Percentiles rank a stretch among this genome's conserved stretches.
phyloP scores from a whole-genome alignment of 1,140 invertebrate genomes.

The Carposina sasakii region DNA sequence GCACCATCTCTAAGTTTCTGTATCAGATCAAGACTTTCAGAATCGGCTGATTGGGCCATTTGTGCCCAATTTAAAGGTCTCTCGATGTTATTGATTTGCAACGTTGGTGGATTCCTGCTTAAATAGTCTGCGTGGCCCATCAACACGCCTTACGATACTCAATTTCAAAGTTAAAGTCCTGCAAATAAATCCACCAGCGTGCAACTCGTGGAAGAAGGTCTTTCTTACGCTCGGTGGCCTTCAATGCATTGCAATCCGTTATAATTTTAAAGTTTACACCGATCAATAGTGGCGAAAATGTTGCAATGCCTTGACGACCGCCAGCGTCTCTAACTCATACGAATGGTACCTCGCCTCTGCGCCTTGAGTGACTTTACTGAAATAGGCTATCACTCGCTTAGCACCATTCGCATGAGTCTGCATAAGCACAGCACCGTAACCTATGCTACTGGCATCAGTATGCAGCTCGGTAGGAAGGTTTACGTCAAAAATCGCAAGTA shows the following conservation, averaged over 20 bases:
- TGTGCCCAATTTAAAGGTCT: not conserved
- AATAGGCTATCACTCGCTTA: constrained; percentile 37
- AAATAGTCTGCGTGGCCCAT: constrained; percentile 9
- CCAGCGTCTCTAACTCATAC: constrained; percentile 38
- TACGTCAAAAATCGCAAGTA: constrained; percentile 26
- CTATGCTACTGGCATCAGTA: constrained; percentile 19
- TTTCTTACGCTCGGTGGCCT: constrained; percentile 29
- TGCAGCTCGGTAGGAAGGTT: constrained; percentile 24
- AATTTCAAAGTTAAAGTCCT: constrained; percentile 1
- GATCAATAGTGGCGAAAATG: constrained; percentile 38
- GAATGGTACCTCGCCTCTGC: constrained; percentile 30
- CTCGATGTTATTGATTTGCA: not conserved
- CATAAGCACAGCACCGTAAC: too few species aligned
- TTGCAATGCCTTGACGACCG: constrained; percentile 30
- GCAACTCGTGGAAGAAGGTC: constrained; percentile 18
- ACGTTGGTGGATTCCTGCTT: constrained; percentile 5
- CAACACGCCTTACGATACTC: constrained; percentile 4
- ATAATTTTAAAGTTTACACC: constrained; percentile 44
- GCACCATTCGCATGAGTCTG: too few species aligned
- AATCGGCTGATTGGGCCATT: constrained; percentile 6
- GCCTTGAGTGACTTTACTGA: constrained; percentile 22
- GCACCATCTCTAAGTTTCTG: constrained; percentile 1
- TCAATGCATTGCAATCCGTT: constrained; percentile 48
- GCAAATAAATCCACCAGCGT: constrained; percentile 6
- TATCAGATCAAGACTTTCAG: constrained; percentile 1